Evolutionary conservation across 2,888 invertebrate species (phyloP), one percentile per base, ranked within the genome.

Genomic region (Trachelus tabidus): DNA sequence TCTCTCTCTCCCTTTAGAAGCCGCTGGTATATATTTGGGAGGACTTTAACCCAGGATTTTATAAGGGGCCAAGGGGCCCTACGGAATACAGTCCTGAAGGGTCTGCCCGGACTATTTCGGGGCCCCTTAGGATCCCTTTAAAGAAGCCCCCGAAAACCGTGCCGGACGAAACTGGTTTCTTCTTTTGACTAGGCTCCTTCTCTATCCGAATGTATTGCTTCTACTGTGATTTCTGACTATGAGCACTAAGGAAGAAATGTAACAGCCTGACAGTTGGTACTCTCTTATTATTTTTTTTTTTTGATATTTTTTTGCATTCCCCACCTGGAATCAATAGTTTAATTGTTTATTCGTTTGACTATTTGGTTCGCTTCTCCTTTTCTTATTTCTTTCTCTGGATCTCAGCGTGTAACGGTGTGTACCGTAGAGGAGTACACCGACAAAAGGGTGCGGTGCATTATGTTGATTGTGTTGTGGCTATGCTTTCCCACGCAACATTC

Each of bases 401-500:
- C 56, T 56, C 23, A 56, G 56, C 56, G 56, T 23, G 56, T 56
- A 56, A 56, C 56, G 56, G 56, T 56, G 56, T 56, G 56, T 23
- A 56, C 9, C 56, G 23, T 56, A 56, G 23, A 56, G 6, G 23
- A 23, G 56, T 56, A 23, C 71, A 71, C 71, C 23, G 71, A 34
- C 71, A 34, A 71, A 34, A 71, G 34, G 71, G 71, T 33, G 34
- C 23, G 56, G 68, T 12, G 76, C 71, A 77, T 79, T 69, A 79
- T 75, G 68, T 56, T 73, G 73, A 73, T 75, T 78, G 75, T 78
- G 78, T 77, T 73, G 75, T 79, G 77, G 76, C 73, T 79, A 30
- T 75, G 40, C 76, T 76, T 76, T 81, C 74, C 73, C 79, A 78
- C 75, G 76, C 81, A 73, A 77, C 79, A 81, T 81, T 81, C 81